Conservation (phyloP, 2,888 invertebrate species). For the Bellardia pandia region DNA sequence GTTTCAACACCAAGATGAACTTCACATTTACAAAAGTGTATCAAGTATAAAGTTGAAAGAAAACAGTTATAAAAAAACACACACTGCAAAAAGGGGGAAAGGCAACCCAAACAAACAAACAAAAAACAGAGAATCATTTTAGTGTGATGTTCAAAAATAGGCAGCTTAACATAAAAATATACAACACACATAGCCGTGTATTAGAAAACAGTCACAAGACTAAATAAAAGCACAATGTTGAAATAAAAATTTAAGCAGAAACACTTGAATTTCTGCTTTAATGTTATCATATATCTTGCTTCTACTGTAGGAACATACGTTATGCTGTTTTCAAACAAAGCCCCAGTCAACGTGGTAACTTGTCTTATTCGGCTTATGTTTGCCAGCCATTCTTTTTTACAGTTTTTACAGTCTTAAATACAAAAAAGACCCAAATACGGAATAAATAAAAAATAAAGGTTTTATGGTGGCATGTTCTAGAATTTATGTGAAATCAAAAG, state of each 20-base stretch:
- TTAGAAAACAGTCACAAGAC: neutral
- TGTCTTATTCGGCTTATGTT: slow-evolving; percentile 48
- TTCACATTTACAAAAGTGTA: slow-evolving; percentile 67
- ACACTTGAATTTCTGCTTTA: no score
- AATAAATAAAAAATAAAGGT: slow-evolving; percentile 16
- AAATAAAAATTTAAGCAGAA: no score
- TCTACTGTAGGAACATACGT: no score
- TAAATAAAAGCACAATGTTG: neutral
- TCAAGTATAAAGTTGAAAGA: slow-evolving; percentile 54
- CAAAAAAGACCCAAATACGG: neutral
- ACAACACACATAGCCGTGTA: neutral
- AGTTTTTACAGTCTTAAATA: neutral
- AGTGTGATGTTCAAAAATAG: slow-evolving; percentile 18
- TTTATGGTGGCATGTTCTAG: slow-evolving; percentile 46
- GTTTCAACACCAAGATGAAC: slow-evolving; percentile 70
- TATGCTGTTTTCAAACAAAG: no score
- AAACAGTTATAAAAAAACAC: neutral
- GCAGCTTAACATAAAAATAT: slow-evolving; percentile 10
- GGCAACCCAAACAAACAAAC: neutral
- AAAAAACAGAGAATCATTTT: slow-evolving; percentile 26
- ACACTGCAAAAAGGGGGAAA: neutral
- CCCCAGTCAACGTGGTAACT: neutral
- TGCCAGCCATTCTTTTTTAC: neutral
- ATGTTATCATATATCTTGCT: no score
- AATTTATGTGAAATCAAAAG: slow-evolving; percentile 60